phyloP scores from a whole-genome alignment of 2,888 invertebrate genomes.

The Ectropis crepuscularia region DNA sequence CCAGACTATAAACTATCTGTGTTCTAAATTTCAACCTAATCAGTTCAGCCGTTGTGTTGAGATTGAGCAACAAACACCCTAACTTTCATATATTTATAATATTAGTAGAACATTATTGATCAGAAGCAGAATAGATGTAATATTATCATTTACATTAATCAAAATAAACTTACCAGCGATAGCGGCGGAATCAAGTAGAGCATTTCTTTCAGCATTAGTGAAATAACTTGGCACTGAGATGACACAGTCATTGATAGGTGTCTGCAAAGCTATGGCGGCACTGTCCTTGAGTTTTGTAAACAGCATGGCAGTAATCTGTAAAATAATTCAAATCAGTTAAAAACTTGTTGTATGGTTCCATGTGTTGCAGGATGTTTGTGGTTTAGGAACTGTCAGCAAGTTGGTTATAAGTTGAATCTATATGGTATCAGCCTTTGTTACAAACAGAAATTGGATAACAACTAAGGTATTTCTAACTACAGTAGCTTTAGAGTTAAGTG shows the following conservation, averaged over 20 bases:
- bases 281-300: slow-evolving; percentile 98
- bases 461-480: too few species aligned
- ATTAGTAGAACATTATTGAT: too few species aligned
- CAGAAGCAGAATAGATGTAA: too few species aligned
- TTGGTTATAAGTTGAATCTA: not conserved
- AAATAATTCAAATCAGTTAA: slow-evolving; percentile 19
- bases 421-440: too few species aligned
- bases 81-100: too few species aligned
- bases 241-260: slow-evolving; percentile 97
- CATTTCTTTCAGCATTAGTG: slow-evolving; percentile 97
- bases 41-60: too few species aligned
- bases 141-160: not conserved
- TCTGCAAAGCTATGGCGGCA: slow-evolving; percentile 93
- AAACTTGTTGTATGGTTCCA: not conserved
- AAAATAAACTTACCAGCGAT: slow-evolving; percentile 89
- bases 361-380: not conserved
- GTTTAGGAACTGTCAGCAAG: not conserved
- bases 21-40: too few species aligned
- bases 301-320: slow-evolving; percentile 94
- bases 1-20: too few species aligned
- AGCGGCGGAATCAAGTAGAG: slow-evolving; percentile 95
- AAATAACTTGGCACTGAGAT: slow-evolving; percentile 97
- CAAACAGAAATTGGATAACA: too few species aligned
- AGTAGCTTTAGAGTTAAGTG: too few species aligned
- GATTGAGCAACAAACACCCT: too few species aligned